phyloP scores from a whole-genome alignment of 1,140 invertebrate genomes.

The Pogonomyrmex barbatus region DNA sequence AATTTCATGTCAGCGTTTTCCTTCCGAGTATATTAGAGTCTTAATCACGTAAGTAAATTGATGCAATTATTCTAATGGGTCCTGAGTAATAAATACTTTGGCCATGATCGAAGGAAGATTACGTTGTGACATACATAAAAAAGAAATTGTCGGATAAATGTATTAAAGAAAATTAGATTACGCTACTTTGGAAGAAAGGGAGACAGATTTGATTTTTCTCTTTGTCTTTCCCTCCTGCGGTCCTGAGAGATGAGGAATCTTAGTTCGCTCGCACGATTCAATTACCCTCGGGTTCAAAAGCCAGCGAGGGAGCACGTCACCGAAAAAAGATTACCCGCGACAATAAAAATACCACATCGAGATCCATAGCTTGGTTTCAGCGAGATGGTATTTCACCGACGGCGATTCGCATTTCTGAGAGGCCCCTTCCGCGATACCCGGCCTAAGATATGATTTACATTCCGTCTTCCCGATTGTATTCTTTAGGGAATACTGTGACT shows the following conservation, averaged over 20 bases:
- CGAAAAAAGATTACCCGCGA: conserved; percentile 31
- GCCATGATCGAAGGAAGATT: not conserved
- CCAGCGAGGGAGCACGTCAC: not conserved
- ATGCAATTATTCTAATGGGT: conserved; percentile 14
- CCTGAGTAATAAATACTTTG: too few relatives aligned
- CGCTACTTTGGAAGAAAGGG: not conserved
- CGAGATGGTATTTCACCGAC: not conserved
- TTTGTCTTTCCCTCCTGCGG: not conserved
- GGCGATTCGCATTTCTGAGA: conserved; percentile 25
- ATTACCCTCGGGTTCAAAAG: conserved; percentile 48
- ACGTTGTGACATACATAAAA: not conserved
- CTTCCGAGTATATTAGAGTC: not conserved
- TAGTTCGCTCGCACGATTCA: conserved; percentile 46
- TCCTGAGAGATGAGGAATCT: conserved; percentile 30
- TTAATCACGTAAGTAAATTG: not conserved
- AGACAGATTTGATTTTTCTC: not conserved
- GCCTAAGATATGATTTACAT: conserved; percentile 41
- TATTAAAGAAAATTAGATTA: conserved; percentile 33
- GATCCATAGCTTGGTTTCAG: not conserved
- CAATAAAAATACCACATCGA: conserved; percentile 51
- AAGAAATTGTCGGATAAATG: conserved; percentile 1
- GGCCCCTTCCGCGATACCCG: not conserved
- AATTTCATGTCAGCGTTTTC: not conserved
- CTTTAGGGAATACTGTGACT: conserved; percentile 20
- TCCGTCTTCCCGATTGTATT: not conserved